Evolutionary conservation across 2,888 invertebrate species (phyloP).

Genomic region (Eueremaeus valkanovi): DNA sequence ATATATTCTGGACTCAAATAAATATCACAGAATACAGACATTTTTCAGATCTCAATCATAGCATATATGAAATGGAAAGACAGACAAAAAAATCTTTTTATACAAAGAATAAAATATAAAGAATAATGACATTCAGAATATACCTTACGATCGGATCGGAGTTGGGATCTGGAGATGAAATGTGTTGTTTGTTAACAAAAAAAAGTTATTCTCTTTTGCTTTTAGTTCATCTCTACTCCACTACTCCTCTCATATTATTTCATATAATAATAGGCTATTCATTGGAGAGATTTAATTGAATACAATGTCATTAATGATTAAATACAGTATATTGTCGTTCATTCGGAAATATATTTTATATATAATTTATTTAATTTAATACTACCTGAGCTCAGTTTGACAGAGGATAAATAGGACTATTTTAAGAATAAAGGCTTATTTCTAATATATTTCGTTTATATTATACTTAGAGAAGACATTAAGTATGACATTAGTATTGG

Average conservation of each 20-base stretch:
- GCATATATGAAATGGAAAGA: too few relatives aligned
- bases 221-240: background rate
- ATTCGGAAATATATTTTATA: background rate
- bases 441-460: background rate
- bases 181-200: background rate
- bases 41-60: too few relatives aligned
- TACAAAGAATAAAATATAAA: too few relatives aligned
- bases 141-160: too few relatives aligned
- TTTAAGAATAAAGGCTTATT: background rate
- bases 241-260: background rate
- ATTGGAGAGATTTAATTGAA: constrained; percentile 23
- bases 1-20: too few relatives aligned
- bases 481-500: constrained; percentile 29
- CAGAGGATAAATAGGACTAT: background rate
- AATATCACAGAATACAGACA: too few relatives aligned
- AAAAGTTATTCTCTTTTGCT: background rate
- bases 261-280: constrained; percentile 1
- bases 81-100: too few relatives aligned
- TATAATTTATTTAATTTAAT: constrained; percentile 13
- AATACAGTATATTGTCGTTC: background rate
- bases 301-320: constrained; percentile 5
- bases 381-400: background rate
- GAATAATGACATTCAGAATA: too few relatives aligned
- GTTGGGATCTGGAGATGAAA: too few relatives aligned
- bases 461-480: constrained; percentile 1